These are phyloP conservation scores for Decapterus maruadsi DNA, from an alignment of 2,797 vertebrate species.

Conservation along the genomic window DNA sequence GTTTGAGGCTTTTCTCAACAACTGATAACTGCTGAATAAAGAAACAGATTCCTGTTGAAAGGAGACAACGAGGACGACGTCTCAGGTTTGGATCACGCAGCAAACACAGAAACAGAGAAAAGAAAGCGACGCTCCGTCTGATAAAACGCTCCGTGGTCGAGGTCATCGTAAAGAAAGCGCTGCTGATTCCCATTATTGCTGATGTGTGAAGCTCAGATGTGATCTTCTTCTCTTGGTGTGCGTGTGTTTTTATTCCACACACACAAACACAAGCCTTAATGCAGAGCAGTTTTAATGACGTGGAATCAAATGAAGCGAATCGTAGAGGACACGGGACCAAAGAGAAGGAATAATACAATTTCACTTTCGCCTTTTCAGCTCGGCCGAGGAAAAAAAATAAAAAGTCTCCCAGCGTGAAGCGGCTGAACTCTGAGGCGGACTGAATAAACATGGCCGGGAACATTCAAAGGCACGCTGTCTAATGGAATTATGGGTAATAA, in stretches of 20 bases:
- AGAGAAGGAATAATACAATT: constrained; percentile 52
- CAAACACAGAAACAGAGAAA: no score
- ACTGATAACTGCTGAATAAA: no score
- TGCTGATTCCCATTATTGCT: no score
- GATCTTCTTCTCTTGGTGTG: no score
- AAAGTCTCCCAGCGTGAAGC: constrained; percentile 21
- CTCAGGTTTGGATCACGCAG: no score
- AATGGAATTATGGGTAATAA: constrained; percentile 59
- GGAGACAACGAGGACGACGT: no score
- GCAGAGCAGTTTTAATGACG: constrained; percentile 14
- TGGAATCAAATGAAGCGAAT: constrained; percentile 26
- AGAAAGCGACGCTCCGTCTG: no score
- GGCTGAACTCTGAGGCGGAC: constrained; percentile 8
- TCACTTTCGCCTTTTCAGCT: constrained; percentile 24
- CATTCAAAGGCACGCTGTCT: constrained; percentile 53
- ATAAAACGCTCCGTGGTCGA: no score
- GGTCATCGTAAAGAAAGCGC: no score
- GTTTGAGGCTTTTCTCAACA: no score
- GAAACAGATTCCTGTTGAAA: no score
- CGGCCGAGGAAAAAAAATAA: background rate
- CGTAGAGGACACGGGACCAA: constrained; percentile 3
- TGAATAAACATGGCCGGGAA: constrained; percentile 9
- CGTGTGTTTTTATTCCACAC: background rate
- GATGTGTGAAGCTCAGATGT: no score
- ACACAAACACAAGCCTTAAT: background rate